phyloP scores from a whole-genome alignment of 2,113 vertebrate species.

The Brachypodius melanocephalos region DNA sequence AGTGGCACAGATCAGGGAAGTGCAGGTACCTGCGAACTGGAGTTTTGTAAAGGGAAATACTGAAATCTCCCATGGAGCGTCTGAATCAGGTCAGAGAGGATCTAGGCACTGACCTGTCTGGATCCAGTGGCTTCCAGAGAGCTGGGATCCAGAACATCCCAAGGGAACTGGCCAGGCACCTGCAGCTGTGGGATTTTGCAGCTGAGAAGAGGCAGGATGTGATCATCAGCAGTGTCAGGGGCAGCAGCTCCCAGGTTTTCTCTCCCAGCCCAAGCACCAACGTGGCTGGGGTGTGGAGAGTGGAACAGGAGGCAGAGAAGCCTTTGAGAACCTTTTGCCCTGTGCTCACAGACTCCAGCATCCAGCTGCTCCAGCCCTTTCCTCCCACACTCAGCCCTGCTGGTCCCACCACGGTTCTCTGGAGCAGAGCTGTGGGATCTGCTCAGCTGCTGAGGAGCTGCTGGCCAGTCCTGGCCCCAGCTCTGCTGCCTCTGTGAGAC shows the following conservation, averaged over 20 bases:
- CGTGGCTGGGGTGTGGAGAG: background rate
- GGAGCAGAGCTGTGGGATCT: background rate
- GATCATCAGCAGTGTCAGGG: background rate
- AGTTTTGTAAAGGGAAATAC: background rate
- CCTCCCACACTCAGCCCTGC: background rate
- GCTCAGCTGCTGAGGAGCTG: background rate
- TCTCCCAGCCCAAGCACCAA: background rate
- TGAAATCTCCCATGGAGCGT: background rate
- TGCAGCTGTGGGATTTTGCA: background rate
- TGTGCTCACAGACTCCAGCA: background rate
- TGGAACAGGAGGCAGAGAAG: background rate
- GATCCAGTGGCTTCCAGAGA: background rate
- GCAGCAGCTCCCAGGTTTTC: background rate
- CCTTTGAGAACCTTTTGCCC: background rate
- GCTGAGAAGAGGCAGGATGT: background rate
- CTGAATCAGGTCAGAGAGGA: background rate
- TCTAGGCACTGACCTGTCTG: background rate
- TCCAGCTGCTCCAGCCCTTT: background rate
- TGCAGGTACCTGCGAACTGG: background rate
- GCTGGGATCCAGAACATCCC: background rate
- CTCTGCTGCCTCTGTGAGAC: background rate
- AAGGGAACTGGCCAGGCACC: rapidly evolving
- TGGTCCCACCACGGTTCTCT: rapidly evolving
- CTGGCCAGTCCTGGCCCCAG: background rate
- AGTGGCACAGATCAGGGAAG: background rate